phyloP scores from a whole-genome alignment of 2,888 invertebrate species.

The Ischnus inquisitorius region DNA sequence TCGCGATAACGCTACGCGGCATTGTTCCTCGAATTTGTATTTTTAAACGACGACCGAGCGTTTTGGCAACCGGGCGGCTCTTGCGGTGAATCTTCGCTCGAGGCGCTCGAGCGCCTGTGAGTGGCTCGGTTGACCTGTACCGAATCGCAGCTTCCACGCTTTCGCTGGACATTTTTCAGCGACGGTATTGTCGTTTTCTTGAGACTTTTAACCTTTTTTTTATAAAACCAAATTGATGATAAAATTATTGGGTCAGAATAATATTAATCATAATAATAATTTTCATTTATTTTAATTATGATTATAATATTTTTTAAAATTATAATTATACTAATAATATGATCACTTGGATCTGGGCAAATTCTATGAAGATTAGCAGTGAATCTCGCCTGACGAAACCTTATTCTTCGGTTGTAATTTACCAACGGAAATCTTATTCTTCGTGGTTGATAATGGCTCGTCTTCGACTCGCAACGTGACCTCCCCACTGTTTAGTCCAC shows the following conservation, averaged over 20 bases:
- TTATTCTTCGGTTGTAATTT: not conserved
- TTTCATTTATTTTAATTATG: too few species aligned
- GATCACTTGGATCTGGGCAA: too few species aligned
- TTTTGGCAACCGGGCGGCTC: constrained; percentile 79
- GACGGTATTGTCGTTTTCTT: not conserved
- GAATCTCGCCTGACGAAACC: not conserved
- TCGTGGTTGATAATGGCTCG: constrained; percentile 38
- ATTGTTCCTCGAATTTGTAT: constrained; percentile 83
- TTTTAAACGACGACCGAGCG: constrained; percentile 77
- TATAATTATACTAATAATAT: too few species aligned
- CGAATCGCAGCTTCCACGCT: not conserved
- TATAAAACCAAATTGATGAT: not conserved
- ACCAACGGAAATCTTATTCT: constrained; percentile 21
- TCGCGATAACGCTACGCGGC: constrained; percentile 79
- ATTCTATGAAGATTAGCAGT: not conserved
- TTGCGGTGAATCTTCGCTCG: constrained; percentile 70
- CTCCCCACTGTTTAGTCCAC: constrained; percentile 28
- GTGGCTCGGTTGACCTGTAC: constrained; percentile 14
- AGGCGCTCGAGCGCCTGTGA: not conserved
- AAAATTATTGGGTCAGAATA: too few species aligned
- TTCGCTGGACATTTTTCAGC: not conserved
- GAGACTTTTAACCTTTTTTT: not conserved
- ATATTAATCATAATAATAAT: too few species aligned
- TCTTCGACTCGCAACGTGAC: constrained; percentile 35
- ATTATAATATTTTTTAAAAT: too few species aligned